Base-by-base conservation (phyloP, 64 coral and sea anemone genomes). In the Acropora tenuis region DNA sequence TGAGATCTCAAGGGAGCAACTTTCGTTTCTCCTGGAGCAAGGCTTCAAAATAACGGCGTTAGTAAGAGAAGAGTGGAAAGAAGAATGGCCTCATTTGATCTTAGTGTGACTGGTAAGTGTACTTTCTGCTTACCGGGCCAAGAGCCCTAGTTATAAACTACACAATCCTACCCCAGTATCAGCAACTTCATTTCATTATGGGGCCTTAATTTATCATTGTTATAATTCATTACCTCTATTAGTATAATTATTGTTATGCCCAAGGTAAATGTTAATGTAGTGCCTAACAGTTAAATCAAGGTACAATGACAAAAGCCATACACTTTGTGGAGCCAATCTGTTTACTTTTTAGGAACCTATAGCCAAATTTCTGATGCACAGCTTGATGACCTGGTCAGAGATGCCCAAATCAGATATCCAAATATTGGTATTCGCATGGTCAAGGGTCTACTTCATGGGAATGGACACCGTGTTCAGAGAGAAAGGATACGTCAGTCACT, bases 381-480 rank as follows among this genome's bases (percentile, higher is more conserved):
- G 8, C 91, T 88, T 67, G 84, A 93, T 81, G 47, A 72, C 72
- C 50, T 73, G 68, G 66, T 88, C 11, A 88, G 12, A 63, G 71
- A 49, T 66, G 84, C 77, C 41, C 84, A 87, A 73, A 88, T 3
- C 30, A 44, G 73, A 46, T 63, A 88, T 50, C 83, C 50, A 55
- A 80, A 43, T 41, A 93, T 88, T 88, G 91, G 91, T 40, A 79
- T 93, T 45, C 53, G 91, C 30, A 87, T 93, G 84, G 46, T 87
- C 41, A 87, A 80, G 68, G 91, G 91, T 16, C 48, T 88, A 69
- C 78, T 77, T 4, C 83, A 57, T 40, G 73, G 83, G 47, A 80
- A 88, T 78, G 91, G 91, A 20, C 83, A 93, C 77, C 67, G 69
- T 79, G 83, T 93, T 12, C 91, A 93, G 71, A 80, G 91, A 76